A percentile compares a stretch with the other conserved stretches of the same genome.
Evolutionary conservation across 2,113 vertebrate species (phyloP).

Genomic region (Ciconia maguari): DNA sequence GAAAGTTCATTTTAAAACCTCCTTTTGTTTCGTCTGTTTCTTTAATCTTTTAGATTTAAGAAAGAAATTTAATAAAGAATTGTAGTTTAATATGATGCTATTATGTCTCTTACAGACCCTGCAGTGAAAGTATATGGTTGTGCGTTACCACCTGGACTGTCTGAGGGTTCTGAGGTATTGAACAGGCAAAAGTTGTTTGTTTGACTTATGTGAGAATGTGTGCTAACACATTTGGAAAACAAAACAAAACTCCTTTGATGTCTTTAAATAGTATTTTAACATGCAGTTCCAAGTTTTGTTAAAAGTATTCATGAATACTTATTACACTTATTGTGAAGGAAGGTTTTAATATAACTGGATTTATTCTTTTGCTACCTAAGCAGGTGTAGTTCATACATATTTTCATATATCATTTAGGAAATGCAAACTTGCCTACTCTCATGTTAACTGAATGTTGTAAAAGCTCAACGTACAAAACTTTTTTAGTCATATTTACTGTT

Average conservation of each 20-base stretch:
- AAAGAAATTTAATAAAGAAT: not conserved
- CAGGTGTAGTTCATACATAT: not conserved
- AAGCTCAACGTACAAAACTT: not conserved
- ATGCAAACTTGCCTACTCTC: not conserved
- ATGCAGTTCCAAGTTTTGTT: not conserved
- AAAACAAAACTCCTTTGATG: not conserved
- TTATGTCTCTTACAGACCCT: conserved; percentile 65
- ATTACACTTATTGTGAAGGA: not conserved
- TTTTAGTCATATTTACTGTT: not conserved
- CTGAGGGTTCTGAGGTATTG: conserved; percentile 85
- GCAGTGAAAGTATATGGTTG: conserved; percentile 77
- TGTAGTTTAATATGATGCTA: not conserved
- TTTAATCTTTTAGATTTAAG: not conserved
- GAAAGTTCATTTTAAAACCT: not conserved
- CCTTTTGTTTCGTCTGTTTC: not conserved
- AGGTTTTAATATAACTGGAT: not conserved
- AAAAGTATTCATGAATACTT: not conserved
- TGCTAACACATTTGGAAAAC: not conserved
- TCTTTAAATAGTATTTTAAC: not conserved
- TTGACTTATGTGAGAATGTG: not conserved
- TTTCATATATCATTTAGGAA: not conserved
- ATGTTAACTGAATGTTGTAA: not conserved
- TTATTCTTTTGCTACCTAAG: not conserved
- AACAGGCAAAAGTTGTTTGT: not conserved
- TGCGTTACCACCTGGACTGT: conserved; percentile 74